Base-by-base conservation (phyloP, 2,797 vertebrate genomes). In the Neosilurus hyrtlii region DNA sequence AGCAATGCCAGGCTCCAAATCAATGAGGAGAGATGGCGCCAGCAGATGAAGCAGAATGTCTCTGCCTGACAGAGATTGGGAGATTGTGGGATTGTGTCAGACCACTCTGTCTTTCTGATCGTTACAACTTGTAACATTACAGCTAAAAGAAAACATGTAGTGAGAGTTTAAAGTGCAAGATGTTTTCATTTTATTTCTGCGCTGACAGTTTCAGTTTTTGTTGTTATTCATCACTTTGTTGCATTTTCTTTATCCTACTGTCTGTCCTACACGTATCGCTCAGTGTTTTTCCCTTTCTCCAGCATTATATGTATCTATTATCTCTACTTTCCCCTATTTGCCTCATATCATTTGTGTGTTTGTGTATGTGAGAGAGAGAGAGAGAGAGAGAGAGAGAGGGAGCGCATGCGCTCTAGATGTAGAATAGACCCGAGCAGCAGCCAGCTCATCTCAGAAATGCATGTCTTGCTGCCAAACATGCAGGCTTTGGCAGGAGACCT, bases 1-100 rank as follows among this genome's bases (percentile, higher is more conserved):
- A 62, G 12, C 75, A 83, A 89, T 86, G 88, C 87, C 87, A 82
- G 87, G 65, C 77, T 84, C 86, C 73, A 90, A 90, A 91, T 88
- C 87, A 83, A 88, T 87, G 90, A 87, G 81, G 63, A 75, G 43
- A 16, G 68, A 79, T 54, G 49, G 67, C 61, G 68, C 63, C 82
- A 80, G 84, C 82, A 86, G 87, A 80, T 83, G 86, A 87, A 87
- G 86, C 70, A 88, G 86, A 88, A 87, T 86, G 71, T 84, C 63
- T 89, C 84, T 88, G 79, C 26, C 85, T 82, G 79, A 80, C 86
- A 87, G 83, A 16, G 83, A 86, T 88, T 75, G 79, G 78, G 82
- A 37, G 86, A 86, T 80, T 54, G 54, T 26, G n/a, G n/a, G 18
- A 43, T 62, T 73, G 51, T 30, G 67, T 30, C 43, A 84, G 82